These are phyloP conservation scores for Habroteleia sp. DNA, from an alignment of 2,888 invertebrate species.

Conservation along the genomic window DNA sequence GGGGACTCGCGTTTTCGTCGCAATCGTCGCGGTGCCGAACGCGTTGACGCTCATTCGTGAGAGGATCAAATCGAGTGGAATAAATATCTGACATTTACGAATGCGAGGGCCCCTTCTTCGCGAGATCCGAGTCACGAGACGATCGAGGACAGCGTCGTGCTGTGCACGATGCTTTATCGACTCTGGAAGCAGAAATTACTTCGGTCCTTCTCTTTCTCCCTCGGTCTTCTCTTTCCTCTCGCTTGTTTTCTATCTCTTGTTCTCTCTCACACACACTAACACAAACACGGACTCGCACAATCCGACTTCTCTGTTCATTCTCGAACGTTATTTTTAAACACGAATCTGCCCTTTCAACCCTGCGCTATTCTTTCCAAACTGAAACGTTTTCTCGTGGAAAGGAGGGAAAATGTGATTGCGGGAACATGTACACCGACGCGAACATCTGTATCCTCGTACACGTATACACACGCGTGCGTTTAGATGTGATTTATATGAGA, in stretches of 20 bases:
- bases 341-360: conserved; percentile 53
- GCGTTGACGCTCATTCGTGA: conserved; percentile 49
- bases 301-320: conserved; percentile 3
- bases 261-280: too few relatives aligned
- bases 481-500: conserved; percentile 51
- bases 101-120: conserved; percentile 25
- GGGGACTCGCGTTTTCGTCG: conserved; percentile 23
- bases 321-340: conserved; percentile 48
- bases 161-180: conserved; percentile 41
- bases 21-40: conserved; percentile 26
- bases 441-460: neutral
- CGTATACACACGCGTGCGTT: neutral
- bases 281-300: too few relatives aligned
- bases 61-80: conserved; percentile 63
- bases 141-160: conserved; percentile 43
- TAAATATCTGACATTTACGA: conserved; percentile 64
- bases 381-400: conserved; percentile 42
- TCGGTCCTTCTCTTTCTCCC: conserved; percentile 11
- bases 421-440: neutral
- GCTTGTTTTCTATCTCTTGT: neutral
- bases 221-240: neutral
- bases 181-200: conserved; percentile 29
- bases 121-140: conserved; percentile 46
- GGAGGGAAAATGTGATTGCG: conserved; percentile 44
- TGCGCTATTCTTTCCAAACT: conserved; percentile 43